Percentiles rank a stretch among this genome's conserved stretches.
These are phyloP conservation scores for Parasteatoda tepidariorum DNA, from an alignment of 1,140 invertebrate genomes.

Conservation along the genomic window DNA sequence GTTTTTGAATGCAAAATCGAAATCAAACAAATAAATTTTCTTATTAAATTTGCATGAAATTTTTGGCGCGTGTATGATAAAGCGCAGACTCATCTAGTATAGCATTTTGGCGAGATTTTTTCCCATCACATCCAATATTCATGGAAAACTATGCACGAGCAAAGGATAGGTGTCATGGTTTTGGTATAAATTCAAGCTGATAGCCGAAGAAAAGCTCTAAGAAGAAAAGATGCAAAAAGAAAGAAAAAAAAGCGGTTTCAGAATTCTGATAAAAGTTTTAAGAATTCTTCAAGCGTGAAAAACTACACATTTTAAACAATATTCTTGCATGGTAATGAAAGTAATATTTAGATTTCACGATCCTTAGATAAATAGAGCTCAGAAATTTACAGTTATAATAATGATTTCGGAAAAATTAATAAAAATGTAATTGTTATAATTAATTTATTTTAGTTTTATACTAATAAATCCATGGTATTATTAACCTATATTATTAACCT, in stretches of 20 bases:
- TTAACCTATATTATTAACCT: no score
- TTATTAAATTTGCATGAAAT: constrained; percentile 42
- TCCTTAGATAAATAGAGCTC: no score
- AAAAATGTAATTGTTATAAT: no score
- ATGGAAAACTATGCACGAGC: neutral
- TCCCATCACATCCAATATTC: constrained; percentile 21
- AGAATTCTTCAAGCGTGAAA: no score
- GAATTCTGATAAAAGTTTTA: neutral
- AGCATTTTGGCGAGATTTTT: constrained; percentile 1
- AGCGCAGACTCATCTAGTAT: neutral
- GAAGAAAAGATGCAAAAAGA: neutral
- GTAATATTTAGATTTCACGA: no score
- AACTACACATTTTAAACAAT: no score
- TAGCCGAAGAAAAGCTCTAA: neutral
- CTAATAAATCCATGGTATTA: no score
- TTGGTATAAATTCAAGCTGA: neutral
- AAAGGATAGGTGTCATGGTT: neutral
- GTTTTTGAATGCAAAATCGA: constrained; percentile 21
- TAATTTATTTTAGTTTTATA: no score
- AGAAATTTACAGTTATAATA: no score
- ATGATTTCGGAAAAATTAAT: no score
- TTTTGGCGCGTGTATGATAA: constrained; percentile 36
- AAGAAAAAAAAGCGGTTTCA: neutral
- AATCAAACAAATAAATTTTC: constrained; percentile 20
- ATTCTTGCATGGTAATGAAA: no score